phyloP scores from a whole-genome alignment of 2,888 invertebrate genomes.

The Heteromurus nitidus region DNA sequence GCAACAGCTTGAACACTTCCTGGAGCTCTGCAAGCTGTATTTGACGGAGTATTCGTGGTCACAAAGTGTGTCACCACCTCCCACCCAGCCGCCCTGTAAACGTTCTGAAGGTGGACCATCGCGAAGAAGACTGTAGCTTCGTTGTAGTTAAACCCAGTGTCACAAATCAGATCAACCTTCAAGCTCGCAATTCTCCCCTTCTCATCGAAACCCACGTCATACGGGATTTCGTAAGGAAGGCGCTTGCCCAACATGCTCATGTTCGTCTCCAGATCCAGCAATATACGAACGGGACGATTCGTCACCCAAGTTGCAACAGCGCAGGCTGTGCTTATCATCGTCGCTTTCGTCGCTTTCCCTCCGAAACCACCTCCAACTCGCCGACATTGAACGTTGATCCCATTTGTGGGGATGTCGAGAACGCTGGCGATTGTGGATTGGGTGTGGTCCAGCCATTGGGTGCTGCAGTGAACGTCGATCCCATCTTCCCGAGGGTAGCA shows the following conservation, averaged over 20 bases:
- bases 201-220: constrained; percentile 78
- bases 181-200: constrained; percentile 75
- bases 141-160: constrained; percentile 74
- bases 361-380: constrained; percentile 80
- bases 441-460: constrained; percentile 81
- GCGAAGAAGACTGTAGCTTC: constrained; percentile 71
- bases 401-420: constrained; percentile 80
- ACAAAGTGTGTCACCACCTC: constrained; percentile 73
- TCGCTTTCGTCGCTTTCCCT: constrained; percentile 70
- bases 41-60: constrained; percentile 35
- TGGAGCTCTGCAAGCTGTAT: constrained; percentile 75
- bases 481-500: constrained; percentile 84
- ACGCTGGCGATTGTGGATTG: constrained; percentile 79
- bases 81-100: constrained; percentile 76
- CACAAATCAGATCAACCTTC: constrained; percentile 74
- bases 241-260: constrained; percentile 84
- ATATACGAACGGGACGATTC: constrained; percentile 83
- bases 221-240: constrained; percentile 80
- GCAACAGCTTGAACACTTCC: constrained; percentile 75
- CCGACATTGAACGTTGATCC: constrained; percentile 83
- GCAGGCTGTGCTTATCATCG: constrained; percentile 79
- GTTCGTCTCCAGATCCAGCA: constrained; percentile 83
- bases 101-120: constrained; percentile 68
- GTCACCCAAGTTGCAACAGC: constrained; percentile 82
- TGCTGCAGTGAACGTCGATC: constrained; percentile 81